phyloP scores from a whole-genome alignment of 2,113 vertebrate species.

The Isichthys henryi region DNA sequence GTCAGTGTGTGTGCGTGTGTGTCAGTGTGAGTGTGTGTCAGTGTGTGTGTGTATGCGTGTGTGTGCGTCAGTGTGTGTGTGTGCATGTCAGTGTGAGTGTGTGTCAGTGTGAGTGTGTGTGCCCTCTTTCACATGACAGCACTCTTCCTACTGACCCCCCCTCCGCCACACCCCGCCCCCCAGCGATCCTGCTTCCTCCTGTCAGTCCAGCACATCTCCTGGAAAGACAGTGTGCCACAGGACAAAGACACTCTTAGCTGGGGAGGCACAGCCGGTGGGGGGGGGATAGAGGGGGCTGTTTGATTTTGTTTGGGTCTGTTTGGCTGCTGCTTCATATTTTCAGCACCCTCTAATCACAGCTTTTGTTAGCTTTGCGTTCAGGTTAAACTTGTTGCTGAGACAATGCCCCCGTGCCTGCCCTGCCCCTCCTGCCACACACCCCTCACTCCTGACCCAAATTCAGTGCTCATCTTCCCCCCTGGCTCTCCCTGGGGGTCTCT shows the following conservation, averaged over 20 bases:
- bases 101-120: background rate
- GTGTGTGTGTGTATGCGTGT: background rate
- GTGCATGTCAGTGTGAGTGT: background rate
- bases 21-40: background rate
- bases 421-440: background rate
- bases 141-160: background rate
- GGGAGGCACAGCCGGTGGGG: background rate
- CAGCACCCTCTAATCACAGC: slow-evolving; percentile 61
- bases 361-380: slow-evolving; percentile 63
- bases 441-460: slow-evolving; percentile 16
- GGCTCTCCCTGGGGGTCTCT: slow-evolving; percentile 36
- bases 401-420: slow-evolving; percentile 13
- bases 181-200: background rate
- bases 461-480: slow-evolving; percentile 30
- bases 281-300: slow-evolving; percentile 53
- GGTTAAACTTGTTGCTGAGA: slow-evolving; percentile 60
- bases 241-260: background rate
- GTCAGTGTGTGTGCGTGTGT: too few species aligned
- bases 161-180: background rate
- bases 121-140: background rate
- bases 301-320: slow-evolving; percentile 49
- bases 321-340: slow-evolving; percentile 61
- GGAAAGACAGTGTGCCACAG: background rate
- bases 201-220: slow-evolving; percentile 5
- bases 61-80: background rate